phyloP scores from a whole-genome alignment of 2,888 invertebrate genomes.

The Hemicrepidius hirtus region DNA sequence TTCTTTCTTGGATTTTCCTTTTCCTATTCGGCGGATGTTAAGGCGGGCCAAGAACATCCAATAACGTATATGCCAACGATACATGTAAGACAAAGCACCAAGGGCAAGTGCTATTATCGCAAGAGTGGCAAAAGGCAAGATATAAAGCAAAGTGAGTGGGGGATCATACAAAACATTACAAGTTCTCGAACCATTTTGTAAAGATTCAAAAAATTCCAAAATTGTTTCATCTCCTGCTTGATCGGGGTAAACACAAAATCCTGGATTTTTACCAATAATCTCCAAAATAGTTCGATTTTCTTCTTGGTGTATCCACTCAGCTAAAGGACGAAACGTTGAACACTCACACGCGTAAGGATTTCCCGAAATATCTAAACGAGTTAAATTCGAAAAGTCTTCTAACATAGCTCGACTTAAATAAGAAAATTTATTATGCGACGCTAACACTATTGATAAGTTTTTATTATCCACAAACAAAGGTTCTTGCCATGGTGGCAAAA shows the following conservation, averaged over 20 bases:
- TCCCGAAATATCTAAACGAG: conserved; percentile 72
- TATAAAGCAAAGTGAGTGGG: conserved; percentile 21
- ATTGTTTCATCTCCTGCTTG: conserved; percentile 57
- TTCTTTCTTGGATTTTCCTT: conserved; percentile 58
- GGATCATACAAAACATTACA: conserved; percentile 50
- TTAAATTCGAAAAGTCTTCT: conserved; percentile 73
- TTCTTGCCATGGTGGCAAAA: conserved; percentile 74
- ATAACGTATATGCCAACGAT: conserved; percentile 68
- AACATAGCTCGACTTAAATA: conserved; percentile 76
- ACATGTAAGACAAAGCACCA: conserved; percentile 50
- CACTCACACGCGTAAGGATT: conserved; percentile 77
- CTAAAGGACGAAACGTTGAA: conserved; percentile 71
- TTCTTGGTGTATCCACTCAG: conserved; percentile 71
- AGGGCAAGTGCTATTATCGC: conserved; percentile 19
- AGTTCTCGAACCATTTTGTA: conserved; percentile 45
- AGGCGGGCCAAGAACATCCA: conserved; percentile 75
- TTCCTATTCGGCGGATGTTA: conserved; percentile 72
- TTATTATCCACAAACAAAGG: conserved; percentile 73
- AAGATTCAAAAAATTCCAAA: conserved; percentile 56
- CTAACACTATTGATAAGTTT: conserved; percentile 69
- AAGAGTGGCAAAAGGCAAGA: conserved; percentile 33
- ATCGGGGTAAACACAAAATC: conserved; percentile 59
- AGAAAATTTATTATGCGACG: conserved; percentile 76
- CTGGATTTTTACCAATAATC: conserved; percentile 47
- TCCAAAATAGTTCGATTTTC: conserved; percentile 61